Percentiles rank a stretch among this genome's conserved stretches.
Conservation (phyloP, 2,113 vertebrate genomes). For the Myrmecophaga tridactyla region DNA sequence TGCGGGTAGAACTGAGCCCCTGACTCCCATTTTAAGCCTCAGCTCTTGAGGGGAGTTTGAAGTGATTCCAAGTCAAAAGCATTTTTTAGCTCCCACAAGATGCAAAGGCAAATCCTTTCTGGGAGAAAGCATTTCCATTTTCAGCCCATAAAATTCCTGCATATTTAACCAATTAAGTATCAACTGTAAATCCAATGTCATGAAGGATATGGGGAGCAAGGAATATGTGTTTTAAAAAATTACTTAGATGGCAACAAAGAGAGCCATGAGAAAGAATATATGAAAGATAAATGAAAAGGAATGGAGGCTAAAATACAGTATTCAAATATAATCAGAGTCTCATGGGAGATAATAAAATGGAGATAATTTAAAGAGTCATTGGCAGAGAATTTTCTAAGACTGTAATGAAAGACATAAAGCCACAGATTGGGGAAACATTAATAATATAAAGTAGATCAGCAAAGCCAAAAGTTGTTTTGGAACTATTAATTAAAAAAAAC, state of each 20-base stretch:
- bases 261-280: not conserved
- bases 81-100: not conserved
- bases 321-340: not conserved
- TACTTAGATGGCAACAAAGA: not conserved
- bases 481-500: not conserved
- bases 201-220: not conserved
- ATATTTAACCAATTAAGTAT: not conserved
- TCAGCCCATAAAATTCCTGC: not conserved
- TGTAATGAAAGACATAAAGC: not conserved
- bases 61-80: not conserved
- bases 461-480: not conserved
- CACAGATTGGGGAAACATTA: not conserved
- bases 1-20: not conserved
- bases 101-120: not conserved
- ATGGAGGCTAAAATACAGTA: not conserved
- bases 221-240: not conserved
- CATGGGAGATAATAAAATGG: not conserved
- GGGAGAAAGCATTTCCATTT: slow-evolving; percentile 17
- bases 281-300: not conserved
- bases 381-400: not conserved
- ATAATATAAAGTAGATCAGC: not conserved
- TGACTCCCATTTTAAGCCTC: not conserved
- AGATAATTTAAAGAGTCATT: not conserved
- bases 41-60: not conserved
- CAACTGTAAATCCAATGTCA: not conserved